Evolutionary conservation across 2,888 invertebrate species (phyloP).

Genomic region (Sinotaia quadrata): DNA sequence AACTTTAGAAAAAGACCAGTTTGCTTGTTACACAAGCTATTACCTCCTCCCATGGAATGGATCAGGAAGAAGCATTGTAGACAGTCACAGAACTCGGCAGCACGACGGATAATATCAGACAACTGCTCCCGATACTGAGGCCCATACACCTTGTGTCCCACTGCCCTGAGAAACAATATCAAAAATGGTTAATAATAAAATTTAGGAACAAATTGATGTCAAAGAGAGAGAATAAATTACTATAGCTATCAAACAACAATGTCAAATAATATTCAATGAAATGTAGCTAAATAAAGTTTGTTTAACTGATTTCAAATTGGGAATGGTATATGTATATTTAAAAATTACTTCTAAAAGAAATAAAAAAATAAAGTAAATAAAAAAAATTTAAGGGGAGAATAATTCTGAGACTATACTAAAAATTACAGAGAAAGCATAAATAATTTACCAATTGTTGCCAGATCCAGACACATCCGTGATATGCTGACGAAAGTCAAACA

Average conservation of each 20-base stretch:
- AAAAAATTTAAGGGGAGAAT: too few relatives aligned
- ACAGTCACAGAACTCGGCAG: slow-evolving; percentile 73
- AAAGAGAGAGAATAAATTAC: too few relatives aligned
- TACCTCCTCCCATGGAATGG: slow-evolving; percentile 74
- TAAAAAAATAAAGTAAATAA: too few relatives aligned
- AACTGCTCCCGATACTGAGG: slow-evolving; percentile 68
- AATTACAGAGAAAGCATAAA: neutral
- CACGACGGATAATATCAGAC: slow-evolving; percentile 67
- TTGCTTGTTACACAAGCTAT: slow-evolving; percentile 12
- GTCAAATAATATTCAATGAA: too few relatives aligned
- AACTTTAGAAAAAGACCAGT: neutral
- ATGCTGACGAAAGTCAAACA: slow-evolving; percentile 72
- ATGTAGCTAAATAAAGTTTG: too few relatives aligned
- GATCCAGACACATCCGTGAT: slow-evolving; percentile 74
- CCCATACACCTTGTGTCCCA: slow-evolving; percentile 73
- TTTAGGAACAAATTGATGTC: too few relatives aligned
- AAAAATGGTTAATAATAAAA: too few relatives aligned
- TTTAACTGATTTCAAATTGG: too few relatives aligned
- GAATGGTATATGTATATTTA: too few relatives aligned
- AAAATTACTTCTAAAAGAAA: too few relatives aligned
- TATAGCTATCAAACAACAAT: too few relatives aligned
- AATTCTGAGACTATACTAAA: neutral
- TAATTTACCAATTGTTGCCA: slow-evolving; percentile 73
- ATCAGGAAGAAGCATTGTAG: slow-evolving; percentile 73
- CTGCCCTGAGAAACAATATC: slow-evolving; percentile 71